These are phyloP conservation scores for Parazoanthus swiftii DNA, from an alignment of 92 coral and sea anemone genomes.

Conservation along the genomic window DNA sequence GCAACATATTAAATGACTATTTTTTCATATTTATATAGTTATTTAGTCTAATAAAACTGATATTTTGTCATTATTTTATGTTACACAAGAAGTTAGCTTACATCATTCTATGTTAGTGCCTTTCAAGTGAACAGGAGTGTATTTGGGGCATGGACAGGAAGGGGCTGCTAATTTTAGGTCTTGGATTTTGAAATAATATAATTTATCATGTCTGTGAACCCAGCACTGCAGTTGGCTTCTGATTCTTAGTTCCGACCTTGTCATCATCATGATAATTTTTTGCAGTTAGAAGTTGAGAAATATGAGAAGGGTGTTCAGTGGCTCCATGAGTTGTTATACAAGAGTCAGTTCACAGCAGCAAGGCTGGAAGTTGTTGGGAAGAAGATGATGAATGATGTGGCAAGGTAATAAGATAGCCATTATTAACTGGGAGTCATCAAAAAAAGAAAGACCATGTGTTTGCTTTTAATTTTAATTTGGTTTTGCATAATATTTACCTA, in stretches of 20 bases:
- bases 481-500: neutral
- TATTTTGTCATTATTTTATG: too few species aligned
- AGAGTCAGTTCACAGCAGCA: conserved; percentile 80
- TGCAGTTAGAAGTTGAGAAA: conserved; percentile 87
- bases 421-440: neutral
- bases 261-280: neutral
- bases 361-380: conserved; percentile 91
- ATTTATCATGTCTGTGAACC: too few species aligned
- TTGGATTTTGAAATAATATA: too few species aligned
- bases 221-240: neutral
- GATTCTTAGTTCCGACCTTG: neutral
- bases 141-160: too few species aligned
- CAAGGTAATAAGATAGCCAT: conserved; percentile 57
- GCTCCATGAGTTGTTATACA: conserved; percentile 84
- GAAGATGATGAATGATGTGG: conserved; percentile 97
- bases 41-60: too few species aligned
- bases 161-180: too few species aligned
- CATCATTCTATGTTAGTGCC: too few species aligned
- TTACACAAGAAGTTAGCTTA: too few species aligned
- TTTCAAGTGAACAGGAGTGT: too few species aligned
- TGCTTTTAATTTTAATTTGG: neutral
- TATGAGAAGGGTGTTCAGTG: conserved; percentile 76
- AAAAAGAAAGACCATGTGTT: neutral
- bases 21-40: too few species aligned
- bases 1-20: too few species aligned